These are phyloP conservation scores for Mallotus villosus DNA, from an alignment of 2,797 vertebrate genomes.

Conservation along the genomic window DNA sequence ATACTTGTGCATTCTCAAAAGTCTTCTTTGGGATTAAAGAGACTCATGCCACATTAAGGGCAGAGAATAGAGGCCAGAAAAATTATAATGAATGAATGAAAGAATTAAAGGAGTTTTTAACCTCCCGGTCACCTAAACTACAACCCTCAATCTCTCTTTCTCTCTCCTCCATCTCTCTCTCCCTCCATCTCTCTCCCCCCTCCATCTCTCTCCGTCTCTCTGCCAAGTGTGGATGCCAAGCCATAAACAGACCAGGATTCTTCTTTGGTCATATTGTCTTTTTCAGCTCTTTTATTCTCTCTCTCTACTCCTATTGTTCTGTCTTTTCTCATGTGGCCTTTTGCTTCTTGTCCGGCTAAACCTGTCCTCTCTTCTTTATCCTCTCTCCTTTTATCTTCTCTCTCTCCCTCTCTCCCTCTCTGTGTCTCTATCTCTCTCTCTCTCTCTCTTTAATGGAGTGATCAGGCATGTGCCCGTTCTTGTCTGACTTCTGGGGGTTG, in stretches of 20 bases:
- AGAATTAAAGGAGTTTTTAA: conserved; percentile 15
- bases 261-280: conserved; percentile 1
- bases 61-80: conserved; percentile 8
- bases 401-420: no score
- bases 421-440: not conserved
- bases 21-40: not conserved
- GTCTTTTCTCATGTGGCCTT: not conserved
- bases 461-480: conserved; percentile 7
- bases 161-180: no score
- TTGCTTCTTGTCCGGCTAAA: conserved; percentile 16
- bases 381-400: not conserved
- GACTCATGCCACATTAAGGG: not conserved
- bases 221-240: not conserved
- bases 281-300: conserved; percentile 9
- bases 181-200: not conserved
- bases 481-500: conserved; percentile 6
- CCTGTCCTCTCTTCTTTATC: no score
- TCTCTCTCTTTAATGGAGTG: not conserved
- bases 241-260: not conserved
- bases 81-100: no score
- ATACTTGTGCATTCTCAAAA: conserved; percentile 45
- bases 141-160: conserved; percentile 13
- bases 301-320: conserved; percentile 12
- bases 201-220: not conserved
- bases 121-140: conserved; percentile 5